Conservation (phyloP, 2,797 vertebrate species). For the Enteromius fasciolatus region DNA sequence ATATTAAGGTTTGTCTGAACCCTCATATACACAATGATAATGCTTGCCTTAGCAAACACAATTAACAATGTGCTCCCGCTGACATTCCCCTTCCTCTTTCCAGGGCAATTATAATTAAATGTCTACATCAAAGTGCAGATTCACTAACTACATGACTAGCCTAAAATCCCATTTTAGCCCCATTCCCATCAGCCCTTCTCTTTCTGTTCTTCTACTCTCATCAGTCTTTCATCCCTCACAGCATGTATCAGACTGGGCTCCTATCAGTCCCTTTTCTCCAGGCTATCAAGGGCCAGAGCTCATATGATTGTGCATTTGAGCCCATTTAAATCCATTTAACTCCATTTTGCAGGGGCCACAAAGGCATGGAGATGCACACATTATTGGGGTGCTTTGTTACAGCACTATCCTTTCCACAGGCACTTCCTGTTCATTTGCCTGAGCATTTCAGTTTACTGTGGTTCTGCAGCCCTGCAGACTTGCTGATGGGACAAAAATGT, state of each 20-base stretch:
- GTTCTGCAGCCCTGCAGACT: slow-evolving; percentile 35
- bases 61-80: not conserved
- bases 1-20: not conserved
- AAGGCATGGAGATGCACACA: slow-evolving; percentile 53
- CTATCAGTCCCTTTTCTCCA: slow-evolving; percentile 34
- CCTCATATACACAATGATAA: not conserved
- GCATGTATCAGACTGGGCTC: slow-evolving; percentile 36
- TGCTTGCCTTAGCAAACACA: not conserved
- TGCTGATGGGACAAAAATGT: slow-evolving; percentile 55
- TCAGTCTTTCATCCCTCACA: slow-evolving; percentile 37
- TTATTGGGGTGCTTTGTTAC: slow-evolving; percentile 70
- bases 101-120: slow-evolving; percentile 33
- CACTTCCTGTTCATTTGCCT: slow-evolving; percentile 46
- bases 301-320: slow-evolving; percentile 56
- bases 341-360: slow-evolving; percentile 65
- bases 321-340: slow-evolving; percentile 72
- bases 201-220: slow-evolving; percentile 8
- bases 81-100: not conserved
- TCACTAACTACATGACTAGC: slow-evolving; percentile 49
- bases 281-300: slow-evolving; percentile 39
- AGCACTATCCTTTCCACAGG: slow-evolving; percentile 27
- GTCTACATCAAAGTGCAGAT: slow-evolving; percentile 33
- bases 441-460: slow-evolving; percentile 33
- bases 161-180: slow-evolving; percentile 19
- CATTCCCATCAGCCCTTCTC: slow-evolving; percentile 4